These are phyloP conservation scores for Scolopax mira DNA, from an alignment of 2,113 vertebrate species.

Conservation along the genomic window DNA sequence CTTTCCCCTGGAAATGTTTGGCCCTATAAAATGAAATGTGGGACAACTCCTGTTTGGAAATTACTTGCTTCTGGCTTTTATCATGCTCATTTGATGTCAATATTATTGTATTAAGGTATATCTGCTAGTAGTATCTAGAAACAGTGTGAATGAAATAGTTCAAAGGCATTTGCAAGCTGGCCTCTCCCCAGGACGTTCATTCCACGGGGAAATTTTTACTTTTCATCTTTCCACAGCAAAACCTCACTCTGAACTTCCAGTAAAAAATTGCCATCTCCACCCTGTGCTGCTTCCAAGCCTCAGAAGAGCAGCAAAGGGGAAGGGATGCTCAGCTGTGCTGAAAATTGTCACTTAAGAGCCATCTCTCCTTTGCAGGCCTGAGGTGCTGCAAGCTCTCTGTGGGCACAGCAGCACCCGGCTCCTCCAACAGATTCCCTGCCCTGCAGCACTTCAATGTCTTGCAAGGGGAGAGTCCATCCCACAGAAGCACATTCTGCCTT, in stretches of 20 bases:
- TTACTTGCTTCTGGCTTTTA: not conserved
- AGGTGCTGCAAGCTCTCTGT: rapidly evolving
- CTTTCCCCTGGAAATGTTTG: not conserved
- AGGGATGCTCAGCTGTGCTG: not conserved
- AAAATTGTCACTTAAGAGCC: rapidly evolving
- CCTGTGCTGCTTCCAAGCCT: not conserved
- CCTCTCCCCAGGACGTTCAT: rapidly evolving
- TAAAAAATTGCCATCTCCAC: rapidly evolving
- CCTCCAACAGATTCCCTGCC: not conserved
- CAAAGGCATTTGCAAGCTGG: slow-evolving; percentile 2
- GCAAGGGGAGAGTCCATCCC: not conserved
- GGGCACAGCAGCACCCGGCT: not conserved
- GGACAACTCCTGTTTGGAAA: not conserved
- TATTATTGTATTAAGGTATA: not conserved
- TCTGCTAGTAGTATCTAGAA: not conserved
- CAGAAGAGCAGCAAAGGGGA: not conserved
- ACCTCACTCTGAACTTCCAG: not conserved
- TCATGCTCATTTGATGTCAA: not conserved
- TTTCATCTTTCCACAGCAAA: not conserved
- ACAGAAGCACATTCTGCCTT: not conserved
- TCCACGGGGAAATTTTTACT: not conserved
- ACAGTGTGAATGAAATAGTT: not conserved
- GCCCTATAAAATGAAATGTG: not conserved
- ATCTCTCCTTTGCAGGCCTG: not conserved
- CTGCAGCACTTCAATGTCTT: not conserved